Evolutionary conservation across 1,140 invertebrate species (phyloP).

Genomic region (Brachionus rubens): DNA sequence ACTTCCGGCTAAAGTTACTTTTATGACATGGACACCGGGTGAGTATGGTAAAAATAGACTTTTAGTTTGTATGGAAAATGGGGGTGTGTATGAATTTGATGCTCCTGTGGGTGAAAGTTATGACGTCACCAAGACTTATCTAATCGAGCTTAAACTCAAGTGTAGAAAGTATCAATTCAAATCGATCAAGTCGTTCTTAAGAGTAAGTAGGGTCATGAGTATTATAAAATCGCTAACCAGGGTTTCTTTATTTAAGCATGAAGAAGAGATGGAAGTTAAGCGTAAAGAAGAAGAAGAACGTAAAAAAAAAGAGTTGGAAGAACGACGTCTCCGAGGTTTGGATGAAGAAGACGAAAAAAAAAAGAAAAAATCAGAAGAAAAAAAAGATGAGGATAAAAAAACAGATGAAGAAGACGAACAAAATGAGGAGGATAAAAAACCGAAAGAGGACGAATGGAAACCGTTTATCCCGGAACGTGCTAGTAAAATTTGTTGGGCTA

Average conservation of each 20-base stretch:
- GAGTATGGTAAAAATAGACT: slow-evolving; percentile 54
- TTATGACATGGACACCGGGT: slow-evolving; percentile 57
- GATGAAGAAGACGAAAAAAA: slow-evolving; percentile 54
- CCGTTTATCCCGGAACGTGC: slow-evolving; percentile 57
- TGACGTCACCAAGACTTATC: slow-evolving; percentile 56
- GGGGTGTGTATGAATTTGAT: slow-evolving; percentile 55
- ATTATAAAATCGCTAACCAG: too few relatives aligned
- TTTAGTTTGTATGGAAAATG: slow-evolving; percentile 56
- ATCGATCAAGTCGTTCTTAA: slow-evolving; percentile 57
- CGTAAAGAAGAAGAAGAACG: slow-evolving; percentile 62
- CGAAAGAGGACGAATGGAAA: slow-evolving; percentile 54
- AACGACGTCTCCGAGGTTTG: slow-evolving; percentile 7
- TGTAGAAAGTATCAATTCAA: slow-evolving; percentile 53
- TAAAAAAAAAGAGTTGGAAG: slow-evolving; percentile 61
- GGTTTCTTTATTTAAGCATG: slow-evolving; percentile 52
- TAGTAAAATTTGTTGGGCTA: slow-evolving; percentile 56
- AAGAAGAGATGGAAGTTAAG: slow-evolving; percentile 57
- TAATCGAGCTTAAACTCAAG: slow-evolving; percentile 53
- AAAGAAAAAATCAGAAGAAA: slow-evolving; percentile 45
- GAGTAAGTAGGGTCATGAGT: too few relatives aligned
- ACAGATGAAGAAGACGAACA: slow-evolving; percentile 56
- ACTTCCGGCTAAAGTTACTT: slow-evolving; percentile 52
- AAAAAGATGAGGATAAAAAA: slow-evolving; percentile 48
- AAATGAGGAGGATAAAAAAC: slow-evolving; percentile 47
- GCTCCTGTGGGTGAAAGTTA: slow-evolving; percentile 53